Base-by-base conservation (phyloP, 1,140 invertebrate species). In the Drosophila auraria region DNA sequence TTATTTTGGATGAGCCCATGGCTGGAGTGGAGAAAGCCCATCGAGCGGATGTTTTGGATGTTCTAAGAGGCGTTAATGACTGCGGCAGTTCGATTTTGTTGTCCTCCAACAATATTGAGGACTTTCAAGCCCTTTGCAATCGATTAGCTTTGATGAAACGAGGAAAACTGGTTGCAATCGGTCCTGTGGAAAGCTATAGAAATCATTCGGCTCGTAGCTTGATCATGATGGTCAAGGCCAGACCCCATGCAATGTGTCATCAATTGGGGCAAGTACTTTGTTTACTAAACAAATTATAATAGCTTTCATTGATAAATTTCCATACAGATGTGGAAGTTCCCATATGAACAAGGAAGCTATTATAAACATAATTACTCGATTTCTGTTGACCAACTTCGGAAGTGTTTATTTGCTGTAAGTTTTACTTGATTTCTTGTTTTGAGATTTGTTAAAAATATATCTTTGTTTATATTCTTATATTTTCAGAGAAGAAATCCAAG, bases 111-210 rank as follows among this genome's bases (percentile, higher is more conserved):
- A 71, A 71, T 38, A 57, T 65, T 0, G 69, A 65, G 17, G 61
- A 71, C 23, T 66, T 72, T 49, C 69, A 72, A 33, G n/a, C 15
- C 5, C 51, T 72, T 2, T 66, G 62, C 50, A 72, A 53, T 40
- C 61, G 51, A 30, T 40, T 72, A 51, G 69, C 51, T 14, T 17
- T 65, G 42, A 14, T 72, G 1, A 65, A 23, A 5, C 42, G 62
- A 5, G 69, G 69, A n/a, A 65, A 72, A 50, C 14, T 72, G 0
- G 14, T 40, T 20, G 25, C 11, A 2, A 54, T 65, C n/a, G 61
- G 61, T 9, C 27, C 61, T 8, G 33, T 65, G 11, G 51, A 63
- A 14, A 65, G 50, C n/a, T 71, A 54, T 36, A 64, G 33, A 56
- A 47, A 36, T 20, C 38, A 23, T 12, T 8, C 15, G 23, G n/a